Evolutionary conservation across 30 jellyfish, hydroid and myxozoan species (phyloP).

Genomic region (Cassiopea xamachana): DNA sequence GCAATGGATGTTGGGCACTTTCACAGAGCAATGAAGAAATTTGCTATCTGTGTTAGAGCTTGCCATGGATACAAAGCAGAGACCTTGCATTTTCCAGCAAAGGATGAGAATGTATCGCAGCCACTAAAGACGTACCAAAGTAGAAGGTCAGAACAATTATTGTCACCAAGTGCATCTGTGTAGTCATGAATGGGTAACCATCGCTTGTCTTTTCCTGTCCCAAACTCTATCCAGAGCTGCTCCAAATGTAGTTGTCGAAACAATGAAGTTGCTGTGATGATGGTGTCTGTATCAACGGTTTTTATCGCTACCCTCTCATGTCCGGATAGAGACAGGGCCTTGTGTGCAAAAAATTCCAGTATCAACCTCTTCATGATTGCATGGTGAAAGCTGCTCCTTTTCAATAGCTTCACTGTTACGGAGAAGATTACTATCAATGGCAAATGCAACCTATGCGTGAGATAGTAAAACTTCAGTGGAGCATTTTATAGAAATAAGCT

Average conservation of each 20-base stretch:
- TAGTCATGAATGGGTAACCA: not conserved
- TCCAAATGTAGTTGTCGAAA: not conserved
- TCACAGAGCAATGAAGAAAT: not conserved
- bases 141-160: not conserved
- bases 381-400: no score
- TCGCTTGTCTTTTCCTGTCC: not conserved
- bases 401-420: no score
- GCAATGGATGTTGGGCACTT: not conserved
- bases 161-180: not conserved
- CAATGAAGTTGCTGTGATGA: not conserved
- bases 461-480: no score
- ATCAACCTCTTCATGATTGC: no score
- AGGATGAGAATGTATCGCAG: not conserved
- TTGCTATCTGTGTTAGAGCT: slow-evolving; percentile 11
- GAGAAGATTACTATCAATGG: no score
- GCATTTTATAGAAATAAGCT: no score
- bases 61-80: not conserved
- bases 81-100: not conserved
- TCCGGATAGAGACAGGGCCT: not conserved
- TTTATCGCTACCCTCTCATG: not conserved
- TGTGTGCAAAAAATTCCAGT: no score
- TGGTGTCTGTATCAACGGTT: not conserved
- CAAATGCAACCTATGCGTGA: no score
- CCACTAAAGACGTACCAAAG: not conserved
- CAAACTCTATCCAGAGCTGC: not conserved